These are phyloP conservation scores for Thunnus albacares DNA, from an alignment of 2,797 vertebrate species.

Conservation along the genomic window DNA sequence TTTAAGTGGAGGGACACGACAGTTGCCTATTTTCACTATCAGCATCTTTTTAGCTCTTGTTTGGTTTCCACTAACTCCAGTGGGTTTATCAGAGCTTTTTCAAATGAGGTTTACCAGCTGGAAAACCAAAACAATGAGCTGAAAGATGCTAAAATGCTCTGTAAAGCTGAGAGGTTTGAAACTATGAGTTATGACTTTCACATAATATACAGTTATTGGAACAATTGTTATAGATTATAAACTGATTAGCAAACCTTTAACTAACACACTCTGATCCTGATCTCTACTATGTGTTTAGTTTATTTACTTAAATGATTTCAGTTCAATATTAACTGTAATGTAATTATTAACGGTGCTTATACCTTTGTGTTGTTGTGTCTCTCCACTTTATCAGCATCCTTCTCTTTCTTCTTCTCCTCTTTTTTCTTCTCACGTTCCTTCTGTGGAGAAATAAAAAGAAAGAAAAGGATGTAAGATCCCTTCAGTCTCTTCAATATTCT, in stretches of 20 bases:
- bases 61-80: no score
- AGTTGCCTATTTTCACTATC: no score
- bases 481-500: neutral
- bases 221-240: neutral
- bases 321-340: neutral
- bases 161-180: no score
- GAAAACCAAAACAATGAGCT: no score
- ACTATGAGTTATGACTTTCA: no score
- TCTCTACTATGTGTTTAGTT: neutral
- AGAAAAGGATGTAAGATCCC: neutral
- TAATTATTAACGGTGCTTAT: constrained; percentile 39
- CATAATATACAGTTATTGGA: neutral
- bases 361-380: constrained; percentile 91
- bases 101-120: no score
- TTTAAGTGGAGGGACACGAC: no score
- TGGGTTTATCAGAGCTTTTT: no score
- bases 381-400: constrained; percentile 88
- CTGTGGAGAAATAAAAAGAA: constrained; percentile 69
- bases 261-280: no score
- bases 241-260: neutral
- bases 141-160: no score
- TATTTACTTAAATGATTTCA: neutral
- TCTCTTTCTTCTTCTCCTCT: constrained; percentile 94
- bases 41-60: no score
- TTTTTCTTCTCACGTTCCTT: constrained; percentile 95